A percentile compares a stretch with the other conserved stretches of the same genome.
Conservation (phyloP, 1,140 invertebrate genomes). For the Aphelenchoides fujianensis region DNA sequence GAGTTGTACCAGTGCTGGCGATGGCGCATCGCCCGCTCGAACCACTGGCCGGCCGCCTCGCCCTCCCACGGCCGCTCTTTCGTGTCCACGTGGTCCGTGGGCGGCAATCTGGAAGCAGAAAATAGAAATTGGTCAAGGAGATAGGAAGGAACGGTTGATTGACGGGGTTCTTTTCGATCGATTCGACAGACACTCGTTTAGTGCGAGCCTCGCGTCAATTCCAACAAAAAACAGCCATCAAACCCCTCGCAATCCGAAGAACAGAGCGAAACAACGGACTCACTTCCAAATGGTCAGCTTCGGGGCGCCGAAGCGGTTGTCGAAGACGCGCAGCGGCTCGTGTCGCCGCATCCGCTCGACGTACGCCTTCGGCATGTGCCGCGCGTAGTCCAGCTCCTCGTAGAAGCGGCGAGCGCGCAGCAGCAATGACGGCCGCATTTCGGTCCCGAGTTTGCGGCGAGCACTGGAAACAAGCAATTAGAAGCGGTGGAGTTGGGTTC, state of each 20-base stretch:
- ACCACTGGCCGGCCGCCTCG: conserved; percentile 20
- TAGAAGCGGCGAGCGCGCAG: conserved; percentile 23
- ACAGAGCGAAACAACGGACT: too few species aligned
- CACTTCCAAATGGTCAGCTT: conserved; percentile 50
- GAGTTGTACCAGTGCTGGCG: conserved; percentile 32
- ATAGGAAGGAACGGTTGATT: too few species aligned
- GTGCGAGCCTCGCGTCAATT: too few species aligned
- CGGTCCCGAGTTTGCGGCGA: too few species aligned
- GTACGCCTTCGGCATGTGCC: conserved; percentile 57
- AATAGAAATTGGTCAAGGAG: not conserved
- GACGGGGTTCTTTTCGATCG: too few species aligned
- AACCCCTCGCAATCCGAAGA: too few species aligned
- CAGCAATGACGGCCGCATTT: not conserved
- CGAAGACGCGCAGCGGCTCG: conserved; percentile 54
- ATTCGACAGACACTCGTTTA: too few species aligned
- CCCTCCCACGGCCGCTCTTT: conserved; percentile 50
- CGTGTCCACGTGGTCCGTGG: conserved; percentile 48
- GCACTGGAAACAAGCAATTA: too few species aligned
- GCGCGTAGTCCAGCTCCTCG: conserved; percentile 55
- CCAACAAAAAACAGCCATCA: too few species aligned
- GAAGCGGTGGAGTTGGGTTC: too few species aligned
- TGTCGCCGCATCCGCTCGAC: conserved; percentile 45
- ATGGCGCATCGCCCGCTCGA: conserved; percentile 16
- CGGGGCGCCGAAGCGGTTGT: conserved; percentile 58
- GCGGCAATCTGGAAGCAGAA: conserved; percentile 50